Evolutionary conservation across 2,888 invertebrate species (phyloP), one percentile per base, ranked within the genome.

Genomic region (Philhelius pedissequus): DNA sequence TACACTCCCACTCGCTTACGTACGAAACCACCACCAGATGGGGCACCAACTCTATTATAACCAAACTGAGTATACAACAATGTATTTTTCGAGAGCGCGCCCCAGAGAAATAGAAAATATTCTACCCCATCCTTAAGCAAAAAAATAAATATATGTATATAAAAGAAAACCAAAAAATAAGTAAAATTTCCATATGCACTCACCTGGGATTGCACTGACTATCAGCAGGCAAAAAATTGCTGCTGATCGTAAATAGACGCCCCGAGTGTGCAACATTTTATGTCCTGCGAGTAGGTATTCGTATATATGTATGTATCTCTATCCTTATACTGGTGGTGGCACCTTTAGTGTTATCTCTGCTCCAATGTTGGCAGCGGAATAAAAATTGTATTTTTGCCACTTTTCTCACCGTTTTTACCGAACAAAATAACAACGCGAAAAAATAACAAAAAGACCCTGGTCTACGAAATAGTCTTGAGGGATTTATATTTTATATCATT

Each of bases 191-290:
- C 84, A 84, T 84, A 84, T 84, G 84, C 84, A 84, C 84, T 84
- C 84, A 84, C 84, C 84, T 84, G 84, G 84, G 84, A 84, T 76
- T 76, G 84, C 84, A 84, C 71, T 75, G 84, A 84, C 84, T 84
- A 84, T 84, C 84, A 84, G 84, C 84, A 84, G 56, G 66, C 84
- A 84, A 84, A 84, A 80, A 76, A 84, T 80, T 80, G 84, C 80
- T 80, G 84, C 80, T 84, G 84, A 84, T 84, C 84, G 84, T 84
- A 84, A 84, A 84, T 84, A 84, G 80, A 84, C 84, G 80, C 80
- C 84, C 84, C 84, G 84, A 54, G 84, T 80, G 84, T 84, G 84
- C 84, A 84, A 84, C 84, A 84, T 84, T 84, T 84, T 84, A 80
- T 84, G 75, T 84, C 80, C 84, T 68, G 54, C 43, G 48, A 62